Conservation (phyloP, 2,888 invertebrate species). For the Leucophora obtusa region DNA sequence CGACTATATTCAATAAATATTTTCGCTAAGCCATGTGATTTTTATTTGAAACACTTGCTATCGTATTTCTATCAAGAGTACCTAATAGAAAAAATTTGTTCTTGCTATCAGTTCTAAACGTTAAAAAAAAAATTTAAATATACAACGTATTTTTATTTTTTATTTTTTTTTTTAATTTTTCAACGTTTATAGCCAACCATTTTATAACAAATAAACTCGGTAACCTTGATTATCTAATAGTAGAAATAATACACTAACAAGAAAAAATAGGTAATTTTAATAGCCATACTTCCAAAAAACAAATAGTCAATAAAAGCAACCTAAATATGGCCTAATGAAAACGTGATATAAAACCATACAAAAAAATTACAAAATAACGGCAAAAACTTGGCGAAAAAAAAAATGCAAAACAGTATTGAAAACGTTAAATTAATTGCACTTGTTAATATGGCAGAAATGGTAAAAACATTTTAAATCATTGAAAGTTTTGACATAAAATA, state of each 20-base stretch:
- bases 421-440: too few relatives aligned
- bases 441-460: too few relatives aligned
- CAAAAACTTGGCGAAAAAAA: background rate
- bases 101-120: background rate
- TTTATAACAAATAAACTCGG: slow-evolving; percentile 1
- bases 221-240: slow-evolving; percentile 17
- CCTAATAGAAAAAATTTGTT: background rate
- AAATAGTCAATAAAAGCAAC: slow-evolving; percentile 6
- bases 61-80: too few relatives aligned
- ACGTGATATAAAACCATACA: background rate
- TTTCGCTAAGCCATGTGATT: too few relatives aligned
- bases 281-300: slow-evolving; percentile 23
- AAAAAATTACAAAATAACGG: background rate
- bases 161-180: background rate
- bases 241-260: background rate
- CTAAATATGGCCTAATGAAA: slow-evolving; percentile 4
- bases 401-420: too few relatives aligned
- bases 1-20: too few relatives aligned
- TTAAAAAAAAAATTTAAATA: background rate
- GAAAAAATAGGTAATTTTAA: background rate
- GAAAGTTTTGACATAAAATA: too few relatives aligned
- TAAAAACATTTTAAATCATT: too few relatives aligned
- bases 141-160: too few relatives aligned
- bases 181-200: background rate
- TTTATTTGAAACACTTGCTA: too few relatives aligned